Conservation (phyloP, 2,113 vertebrate species). For the Gila orcuttii region DNA sequence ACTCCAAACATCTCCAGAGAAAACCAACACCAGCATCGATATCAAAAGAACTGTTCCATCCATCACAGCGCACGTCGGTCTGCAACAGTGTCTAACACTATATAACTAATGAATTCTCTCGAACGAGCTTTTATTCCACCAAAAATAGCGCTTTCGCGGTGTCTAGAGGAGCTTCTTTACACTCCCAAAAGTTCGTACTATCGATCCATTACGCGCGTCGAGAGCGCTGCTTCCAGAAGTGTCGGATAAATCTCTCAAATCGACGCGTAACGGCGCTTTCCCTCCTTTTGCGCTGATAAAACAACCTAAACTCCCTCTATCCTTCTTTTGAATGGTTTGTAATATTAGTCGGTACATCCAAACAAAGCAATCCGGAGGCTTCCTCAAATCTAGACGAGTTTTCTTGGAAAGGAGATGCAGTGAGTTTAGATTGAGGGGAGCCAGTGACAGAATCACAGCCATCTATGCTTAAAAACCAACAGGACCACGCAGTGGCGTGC, state of each 20-base stretch:
- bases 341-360: slow-evolving; percentile 44
- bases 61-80: slow-evolving; percentile 50
- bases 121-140: slow-evolving; percentile 45
- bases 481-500: not conserved
- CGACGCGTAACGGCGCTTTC: slow-evolving; percentile 18
- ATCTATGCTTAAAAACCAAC: not conserved
- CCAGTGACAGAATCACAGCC: slow-evolving; percentile 30
- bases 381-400: slow-evolving; percentile 33
- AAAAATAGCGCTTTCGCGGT: slow-evolving; percentile 10
- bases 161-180: slow-evolving; percentile 27
- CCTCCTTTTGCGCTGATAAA: slow-evolving; percentile 14
- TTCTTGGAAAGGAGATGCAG: slow-evolving; percentile 35
- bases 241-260: slow-evolving; percentile 36
- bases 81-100: not conserved
- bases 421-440: slow-evolving; percentile 26
- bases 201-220: slow-evolving; percentile 45
- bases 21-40: slow-evolving; percentile 47
- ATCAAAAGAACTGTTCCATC: slow-evolving; percentile 49
- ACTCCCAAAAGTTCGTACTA: slow-evolving; percentile 45
- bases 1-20: slow-evolving; percentile 49
- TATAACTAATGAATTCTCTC: not conserved
- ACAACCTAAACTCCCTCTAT: slow-evolving; percentile 22
- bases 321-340: slow-evolving; percentile 26
- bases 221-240: slow-evolving; percentile 2
- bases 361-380: not conserved